phyloP scores from a whole-genome alignment of 2,113 vertebrate genomes.

The Misgurnus anguillicaudatus region DNA sequence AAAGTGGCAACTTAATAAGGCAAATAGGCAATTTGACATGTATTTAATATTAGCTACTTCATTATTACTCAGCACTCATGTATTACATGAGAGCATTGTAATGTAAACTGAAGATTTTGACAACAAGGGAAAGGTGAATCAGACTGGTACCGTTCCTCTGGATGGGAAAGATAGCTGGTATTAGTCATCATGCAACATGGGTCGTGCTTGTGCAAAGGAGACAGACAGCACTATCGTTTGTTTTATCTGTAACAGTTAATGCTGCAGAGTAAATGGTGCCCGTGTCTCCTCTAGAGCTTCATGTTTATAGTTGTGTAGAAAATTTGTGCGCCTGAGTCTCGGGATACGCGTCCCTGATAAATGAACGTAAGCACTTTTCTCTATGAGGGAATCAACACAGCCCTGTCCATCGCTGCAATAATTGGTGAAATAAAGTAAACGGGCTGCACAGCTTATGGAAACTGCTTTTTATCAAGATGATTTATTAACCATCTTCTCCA shows the following conservation, averaged over 20 bases:
- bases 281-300: conserved; percentile 81
- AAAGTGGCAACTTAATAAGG: no score
- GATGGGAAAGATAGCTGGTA: conserved; percentile 77
- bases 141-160: background rate
- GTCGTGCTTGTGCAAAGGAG: conserved; percentile 89
- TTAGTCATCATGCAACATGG: conserved; percentile 67
- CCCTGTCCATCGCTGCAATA: conserved; percentile 83
- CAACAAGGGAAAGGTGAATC: background rate
- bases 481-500: conserved; percentile 67
- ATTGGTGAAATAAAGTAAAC: conserved; percentile 98
- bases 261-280: conserved; percentile 90
- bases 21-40: no score
- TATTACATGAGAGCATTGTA: background rate
- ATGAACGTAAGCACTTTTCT: conserved; percentile 92
- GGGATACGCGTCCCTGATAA: conserved; percentile 85
- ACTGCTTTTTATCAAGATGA: conserved; percentile 84
- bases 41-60: no score
- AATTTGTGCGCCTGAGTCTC: conserved; percentile 84
- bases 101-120: background rate
- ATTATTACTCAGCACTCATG: background rate
- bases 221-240: conserved; percentile 96
- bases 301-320: conserved; percentile 98
- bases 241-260: conserved; percentile 96
- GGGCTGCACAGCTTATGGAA: conserved; percentile 71
- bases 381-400: conserved; percentile 90